Evolutionary conservation across 2,888 invertebrate species (phyloP), one percentile per base, ranked within the genome.

Genomic region (Limenitis camilla): DNA sequence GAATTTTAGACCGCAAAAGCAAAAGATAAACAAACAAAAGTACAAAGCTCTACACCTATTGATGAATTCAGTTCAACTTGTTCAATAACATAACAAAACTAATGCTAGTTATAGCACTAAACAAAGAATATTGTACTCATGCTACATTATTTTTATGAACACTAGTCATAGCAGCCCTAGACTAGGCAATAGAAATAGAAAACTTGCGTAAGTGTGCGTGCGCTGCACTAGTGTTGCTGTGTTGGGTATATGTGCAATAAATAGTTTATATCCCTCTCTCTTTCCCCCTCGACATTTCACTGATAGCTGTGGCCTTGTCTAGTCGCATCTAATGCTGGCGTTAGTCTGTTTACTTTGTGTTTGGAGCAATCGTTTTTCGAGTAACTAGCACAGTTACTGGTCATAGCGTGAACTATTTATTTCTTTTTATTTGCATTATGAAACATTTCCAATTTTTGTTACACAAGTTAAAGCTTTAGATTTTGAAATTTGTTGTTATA

Each of bases 261-360:
- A 82, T 83, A 83, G 81, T 78, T 76, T 77, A 68, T 85, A 72
- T 78, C 75, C 74, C 86, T 80, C 73, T 86, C 87, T 86, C 86
- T 85, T 84, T 87, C 85, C 76, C 75, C 78, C 87, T 81, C 85
- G 79, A 84, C 87, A 86, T 86, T 87, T 86, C 84, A 85, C 84
- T 84, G 86, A 86, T 87, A 87, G 84, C 80, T 83, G 74, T 80
- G 84, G 87, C 86, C 87, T 87, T 85, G 87, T 87, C 87, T 87
- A 86, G 85, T 87, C 84, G 83, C 87, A 87, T 87, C 87, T 86
- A 87, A 87, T 85, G 81, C 85, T 82, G 78, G 85, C 79, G 68
- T 81, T 84, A 84, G 86, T 77, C 67, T 65, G 79, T 87, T 87
- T 74, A 77, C 68, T 75, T 62, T 50, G 33, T 35, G 50, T 44